These are phyloP conservation scores for Danionella cerebrum DNA, from an alignment of 2,113 vertebrate species.

Conservation along the genomic window DNA sequence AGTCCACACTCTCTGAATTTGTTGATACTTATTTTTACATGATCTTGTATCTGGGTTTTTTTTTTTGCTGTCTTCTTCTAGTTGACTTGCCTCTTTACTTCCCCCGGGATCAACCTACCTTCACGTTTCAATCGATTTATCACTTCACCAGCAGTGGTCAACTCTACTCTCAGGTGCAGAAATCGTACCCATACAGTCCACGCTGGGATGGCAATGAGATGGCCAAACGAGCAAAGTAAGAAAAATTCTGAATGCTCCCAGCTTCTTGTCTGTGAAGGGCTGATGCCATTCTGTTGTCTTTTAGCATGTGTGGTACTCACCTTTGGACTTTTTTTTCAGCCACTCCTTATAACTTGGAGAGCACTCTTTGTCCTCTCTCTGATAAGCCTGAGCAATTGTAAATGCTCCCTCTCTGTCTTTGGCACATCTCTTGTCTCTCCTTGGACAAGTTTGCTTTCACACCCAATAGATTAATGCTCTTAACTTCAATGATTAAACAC, in stretches of 20 bases:
- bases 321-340: constrained; percentile 20
- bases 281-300: not conserved
- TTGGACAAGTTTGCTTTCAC: not conserved
- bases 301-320: not conserved
- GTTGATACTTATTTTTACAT: no score
- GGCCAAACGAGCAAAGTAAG: constrained; percentile 99
- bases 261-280: no score
- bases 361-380: not conserved
- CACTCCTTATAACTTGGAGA: constrained; percentile 24
- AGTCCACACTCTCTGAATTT: no score
- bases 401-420: constrained; percentile 4
- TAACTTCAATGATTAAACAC: no score
- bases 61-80: constrained; percentile 49
- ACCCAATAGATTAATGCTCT: no score
- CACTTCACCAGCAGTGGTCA: constrained; percentile 97
- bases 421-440: constrained; percentile 20
- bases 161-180: constrained; percentile 94
- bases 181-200: constrained; percentile 96
- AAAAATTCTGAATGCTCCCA: not conserved
- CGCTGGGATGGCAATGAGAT: constrained; percentile 99
- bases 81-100: constrained; percentile 96
- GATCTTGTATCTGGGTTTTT: not conserved
- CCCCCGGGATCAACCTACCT: constrained; percentile 90
- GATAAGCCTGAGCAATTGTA: constrained; percentile 8
- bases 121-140: constrained; percentile 96